Conservation (phyloP, 2,797 vertebrate species). For the Furcifer pardalis region DNA sequence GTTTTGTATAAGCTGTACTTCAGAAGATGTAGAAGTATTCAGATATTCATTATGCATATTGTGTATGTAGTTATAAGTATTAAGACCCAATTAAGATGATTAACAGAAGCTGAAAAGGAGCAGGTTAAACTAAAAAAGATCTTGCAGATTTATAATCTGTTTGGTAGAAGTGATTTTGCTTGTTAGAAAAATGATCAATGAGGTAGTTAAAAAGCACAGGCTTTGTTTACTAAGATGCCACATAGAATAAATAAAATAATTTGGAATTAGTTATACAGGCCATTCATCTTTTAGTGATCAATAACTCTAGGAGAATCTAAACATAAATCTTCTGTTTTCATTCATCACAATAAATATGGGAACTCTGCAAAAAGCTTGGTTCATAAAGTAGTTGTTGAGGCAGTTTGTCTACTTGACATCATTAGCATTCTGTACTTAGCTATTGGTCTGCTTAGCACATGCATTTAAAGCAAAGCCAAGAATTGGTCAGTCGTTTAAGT, state of each 20-base stretch:
- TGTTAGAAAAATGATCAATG: constrained; percentile 19
- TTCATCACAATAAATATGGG: background rate
- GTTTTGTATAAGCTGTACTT: background rate
- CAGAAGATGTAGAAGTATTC: background rate
- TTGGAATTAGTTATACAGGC: constrained; percentile 16
- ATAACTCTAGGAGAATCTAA: constrained; percentile 11
- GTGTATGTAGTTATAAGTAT: constrained; percentile 1
- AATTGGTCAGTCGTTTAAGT: background rate
- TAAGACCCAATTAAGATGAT: constrained; percentile 13
- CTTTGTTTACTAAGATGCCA: constrained; percentile 16
- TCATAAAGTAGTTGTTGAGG: background rate
- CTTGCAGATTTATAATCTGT: background rate
- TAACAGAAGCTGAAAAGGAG: background rate
- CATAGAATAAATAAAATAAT: constrained; percentile 23
- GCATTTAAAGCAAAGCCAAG: constrained; percentile 6
- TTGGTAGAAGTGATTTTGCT: constrained; percentile 31
- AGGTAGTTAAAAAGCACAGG: constrained; percentile 17
- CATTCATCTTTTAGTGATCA: constrained; percentile 20
- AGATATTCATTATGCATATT: background rate
- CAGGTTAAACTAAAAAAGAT: background rate
- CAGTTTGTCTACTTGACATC: constrained; percentile 8
- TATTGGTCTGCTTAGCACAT: background rate
- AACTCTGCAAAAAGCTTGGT: background rate
- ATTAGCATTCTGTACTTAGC: background rate
- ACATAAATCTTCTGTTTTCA: constrained; percentile 19